These are phyloP conservation scores for Paramisgurnus dabryanus DNA, from an alignment of 2,113 vertebrate species.

Conservation along the genomic window DNA sequence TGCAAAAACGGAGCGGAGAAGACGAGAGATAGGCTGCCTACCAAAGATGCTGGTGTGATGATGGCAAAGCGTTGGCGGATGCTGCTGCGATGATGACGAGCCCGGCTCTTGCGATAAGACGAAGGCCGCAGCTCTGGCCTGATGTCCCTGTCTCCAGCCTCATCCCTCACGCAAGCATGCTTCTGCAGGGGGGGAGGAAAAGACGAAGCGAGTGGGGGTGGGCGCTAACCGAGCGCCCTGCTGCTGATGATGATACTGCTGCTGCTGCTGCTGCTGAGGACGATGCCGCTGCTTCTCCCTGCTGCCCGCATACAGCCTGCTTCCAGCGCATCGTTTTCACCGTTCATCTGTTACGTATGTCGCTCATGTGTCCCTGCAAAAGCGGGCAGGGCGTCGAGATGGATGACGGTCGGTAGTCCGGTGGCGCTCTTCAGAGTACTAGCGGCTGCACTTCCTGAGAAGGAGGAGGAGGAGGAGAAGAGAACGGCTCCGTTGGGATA, in stretches of 20 bases:
- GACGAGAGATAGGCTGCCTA: slow-evolving; percentile 67
- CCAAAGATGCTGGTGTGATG: slow-evolving; percentile 98
- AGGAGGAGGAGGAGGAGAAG: slow-evolving; percentile 61
- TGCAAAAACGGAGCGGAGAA: slow-evolving; percentile 51
- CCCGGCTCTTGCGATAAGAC: slow-evolving; percentile 90
- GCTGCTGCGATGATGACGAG: slow-evolving; percentile 84
- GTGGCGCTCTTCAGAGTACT: slow-evolving; percentile 32
- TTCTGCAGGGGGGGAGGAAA: slow-evolving; percentile 89
- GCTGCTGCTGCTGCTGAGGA: slow-evolving; percentile 57
- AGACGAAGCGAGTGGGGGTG: slow-evolving; percentile 81
- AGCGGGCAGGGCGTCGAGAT: slow-evolving; percentile 69
- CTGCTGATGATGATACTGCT: slow-evolving; percentile 57
- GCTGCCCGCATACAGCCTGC: slow-evolving; percentile 69
- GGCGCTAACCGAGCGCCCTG: slow-evolving; percentile 73
- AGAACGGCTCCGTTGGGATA: slow-evolving; percentile 65
- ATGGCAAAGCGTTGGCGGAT: slow-evolving; percentile 95
- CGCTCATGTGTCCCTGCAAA: slow-evolving; percentile 10
- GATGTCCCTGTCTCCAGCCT: slow-evolving; percentile 86
- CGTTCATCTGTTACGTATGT: slow-evolving; percentile 27
- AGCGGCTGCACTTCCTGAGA: slow-evolving; percentile 42
- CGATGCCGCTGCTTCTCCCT: slow-evolving; percentile 69
- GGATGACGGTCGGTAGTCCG: slow-evolving; percentile 56
- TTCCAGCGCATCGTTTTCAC: slow-evolving; percentile 59
- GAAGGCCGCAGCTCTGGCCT: slow-evolving; percentile 89
- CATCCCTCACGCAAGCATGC: slow-evolving; percentile 99